Base-by-base conservation (phyloP, 2,888 invertebrate genomes). In the Ellobium chinense region DNA sequence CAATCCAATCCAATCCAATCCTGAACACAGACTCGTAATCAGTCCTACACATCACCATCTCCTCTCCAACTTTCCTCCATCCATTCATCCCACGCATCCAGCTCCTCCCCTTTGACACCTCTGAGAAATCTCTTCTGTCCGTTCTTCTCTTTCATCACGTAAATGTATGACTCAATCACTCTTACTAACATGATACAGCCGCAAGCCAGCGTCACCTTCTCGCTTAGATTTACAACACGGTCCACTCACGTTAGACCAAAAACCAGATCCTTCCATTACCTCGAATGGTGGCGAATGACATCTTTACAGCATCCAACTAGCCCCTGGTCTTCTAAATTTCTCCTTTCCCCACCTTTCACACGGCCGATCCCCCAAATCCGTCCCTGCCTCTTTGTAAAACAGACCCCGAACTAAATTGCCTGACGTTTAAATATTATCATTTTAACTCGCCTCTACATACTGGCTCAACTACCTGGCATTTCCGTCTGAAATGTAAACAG, bases 361-460 rank as follows among this genome's bases (percentile, higher is more conserved):
- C n/a, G n/a, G n/a, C n/a, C n/a, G n/a, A n/a, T n/a, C n/a, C n/a
- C n/a, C n/a, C n/a, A n/a, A n/a, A n/a, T n/a, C n/a, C n/a, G n/a
- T n/a, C n/a, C n/a, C n/a, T n/a, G n/a, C n/a, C n/a, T n/a, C n/a
- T n/a, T n/a, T n/a, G n/a, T 12, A 46, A 46, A 46, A 46, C 46
- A 46, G 46, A 46, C 46, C 9, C 46, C 46, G n/a, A 58, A 58
- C 36, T 12, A 72, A 58, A 39, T 24, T n/a, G 31, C 37, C 2
- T 72, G 58, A 24, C 58, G 46, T 72, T 27, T 37, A 72, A 72
- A 72, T 72, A 72, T 72, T 72, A 72, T 58, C 36, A 29, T 58
- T 72, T 72, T 36, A 72, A 72, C 31, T 36, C 14, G 36, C 1
- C n/a, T 58, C 24, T 14, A 1, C 18, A 2, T n/a, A 4, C 37